Evolutionary conservation across 2,113 vertebrate species (phyloP).

Genomic region (Corydoras sp.): DNA sequence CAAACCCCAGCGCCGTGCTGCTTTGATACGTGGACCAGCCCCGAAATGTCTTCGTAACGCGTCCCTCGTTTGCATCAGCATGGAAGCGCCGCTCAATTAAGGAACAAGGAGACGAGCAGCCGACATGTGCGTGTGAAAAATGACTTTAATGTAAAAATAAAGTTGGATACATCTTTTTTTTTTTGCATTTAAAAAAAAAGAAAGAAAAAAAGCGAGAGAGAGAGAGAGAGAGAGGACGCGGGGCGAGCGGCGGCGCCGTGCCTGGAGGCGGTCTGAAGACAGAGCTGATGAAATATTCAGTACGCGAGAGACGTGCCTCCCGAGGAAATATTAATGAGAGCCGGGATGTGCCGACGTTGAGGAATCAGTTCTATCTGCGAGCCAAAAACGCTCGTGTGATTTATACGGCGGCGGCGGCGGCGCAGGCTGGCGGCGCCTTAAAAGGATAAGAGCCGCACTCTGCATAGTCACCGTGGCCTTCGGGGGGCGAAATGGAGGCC

Average conservation of each 20-base stretch:
- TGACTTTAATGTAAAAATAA: slow-evolving; percentile 57
- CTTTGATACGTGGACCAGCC: too few species aligned
- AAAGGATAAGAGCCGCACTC: slow-evolving; percentile 19
- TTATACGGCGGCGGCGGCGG: slow-evolving; percentile 31
- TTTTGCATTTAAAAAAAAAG: background rate
- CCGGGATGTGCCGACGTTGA: slow-evolving; percentile 44
- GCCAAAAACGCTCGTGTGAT: slow-evolving; percentile 38
- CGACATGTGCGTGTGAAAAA: slow-evolving; percentile 50
- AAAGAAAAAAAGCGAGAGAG: background rate
- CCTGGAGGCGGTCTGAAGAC: slow-evolving; percentile 37
- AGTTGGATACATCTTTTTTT: slow-evolving; percentile 37
- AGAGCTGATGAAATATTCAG: slow-evolving; percentile 51
- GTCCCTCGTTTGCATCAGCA: too few species aligned
- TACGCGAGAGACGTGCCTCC: slow-evolving; percentile 46
- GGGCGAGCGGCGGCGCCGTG: slow-evolving; percentile 23
- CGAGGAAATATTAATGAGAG: slow-evolving; percentile 46
- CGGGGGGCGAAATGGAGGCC: background rate
- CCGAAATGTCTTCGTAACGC: too few species aligned
- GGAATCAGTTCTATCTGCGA: slow-evolving; percentile 41
- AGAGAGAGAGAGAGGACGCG: too few species aligned
- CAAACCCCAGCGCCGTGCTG: too few species aligned
- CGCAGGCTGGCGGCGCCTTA: slow-evolving; percentile 22
- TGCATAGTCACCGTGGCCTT: slow-evolving; percentile 12
- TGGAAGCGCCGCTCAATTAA: too few species aligned
- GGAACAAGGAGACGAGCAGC: slow-evolving; percentile 15